Conservation (phyloP, 2,113 vertebrate species). For the mouse (Mus musculus) region GRCm39 chr14:86736001-86736500, state of each 20-base stretch:
- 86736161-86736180: background rate
- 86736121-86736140: constrained; percentile 35
- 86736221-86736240: background rate
- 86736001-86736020: constrained; percentile 21
- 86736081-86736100: constrained; percentile 11
- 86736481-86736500: constrained; percentile 75
- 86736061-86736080: constrained; percentile 53
- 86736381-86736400: constrained; percentile 66
- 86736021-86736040: constrained; percentile 18
- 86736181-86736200: background rate
- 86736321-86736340: constrained; percentile 60
- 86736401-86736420: constrained; percentile 82
- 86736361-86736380: constrained; percentile 79
- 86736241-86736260: constrained; percentile 23
- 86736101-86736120: background rate
- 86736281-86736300: constrained; percentile 64
- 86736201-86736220: background rate
- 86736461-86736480: constrained; percentile 75
- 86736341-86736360: constrained; percentile 72
- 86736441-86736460: constrained; percentile 76
- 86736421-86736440: constrained; percentile 81
- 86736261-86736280: constrained; percentile 54
- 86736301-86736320: constrained; percentile 72
- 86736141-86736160: constrained; percentile 33
- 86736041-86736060: background rate